Conservation (phyloP, 2,797 vertebrate species). For the Cynodonichthys magdalenae region DNA sequence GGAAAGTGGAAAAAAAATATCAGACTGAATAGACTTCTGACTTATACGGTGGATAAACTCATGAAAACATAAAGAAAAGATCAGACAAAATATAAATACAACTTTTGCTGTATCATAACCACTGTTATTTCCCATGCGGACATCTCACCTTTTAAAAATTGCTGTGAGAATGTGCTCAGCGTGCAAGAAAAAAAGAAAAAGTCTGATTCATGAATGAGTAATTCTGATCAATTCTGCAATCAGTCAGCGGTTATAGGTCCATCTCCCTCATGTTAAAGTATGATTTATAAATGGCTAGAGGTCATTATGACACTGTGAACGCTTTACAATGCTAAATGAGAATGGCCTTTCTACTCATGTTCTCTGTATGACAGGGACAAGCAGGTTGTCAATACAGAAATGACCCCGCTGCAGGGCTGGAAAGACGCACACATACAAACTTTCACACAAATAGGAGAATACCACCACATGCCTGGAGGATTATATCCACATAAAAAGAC, state of each 20-base stretch:
- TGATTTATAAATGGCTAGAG: conserved; percentile 77
- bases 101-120: conserved; percentile 43
- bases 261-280: conserved; percentile 69
- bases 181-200: conserved; percentile 9
- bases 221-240: conserved; percentile 75
- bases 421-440: conserved; percentile 30
- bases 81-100: conserved; percentile 30
- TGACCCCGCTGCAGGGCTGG: conserved; percentile 63
- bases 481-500: neutral
- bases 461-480: conserved; percentile 12
- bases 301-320: conserved; percentile 65
- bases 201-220: conserved; percentile 67
- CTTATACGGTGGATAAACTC: conserved; percentile 12
- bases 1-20: neutral
- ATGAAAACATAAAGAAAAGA: conserved; percentile 29
- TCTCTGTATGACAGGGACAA: conserved; percentile 73
- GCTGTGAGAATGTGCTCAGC: conserved; percentile 2
- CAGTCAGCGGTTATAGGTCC: conserved; percentile 62
- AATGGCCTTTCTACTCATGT: conserved; percentile 76
- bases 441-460: conserved; percentile 12
- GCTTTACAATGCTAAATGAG: conserved; percentile 75
- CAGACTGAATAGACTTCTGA: neutral
- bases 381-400: conserved; percentile 78
- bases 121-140: conserved; percentile 39
- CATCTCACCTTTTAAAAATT: conserved; percentile 44